phyloP scores from a whole-genome alignment of 2,113 vertebrate species.

The Mohoua ochrocephala region DNA sequence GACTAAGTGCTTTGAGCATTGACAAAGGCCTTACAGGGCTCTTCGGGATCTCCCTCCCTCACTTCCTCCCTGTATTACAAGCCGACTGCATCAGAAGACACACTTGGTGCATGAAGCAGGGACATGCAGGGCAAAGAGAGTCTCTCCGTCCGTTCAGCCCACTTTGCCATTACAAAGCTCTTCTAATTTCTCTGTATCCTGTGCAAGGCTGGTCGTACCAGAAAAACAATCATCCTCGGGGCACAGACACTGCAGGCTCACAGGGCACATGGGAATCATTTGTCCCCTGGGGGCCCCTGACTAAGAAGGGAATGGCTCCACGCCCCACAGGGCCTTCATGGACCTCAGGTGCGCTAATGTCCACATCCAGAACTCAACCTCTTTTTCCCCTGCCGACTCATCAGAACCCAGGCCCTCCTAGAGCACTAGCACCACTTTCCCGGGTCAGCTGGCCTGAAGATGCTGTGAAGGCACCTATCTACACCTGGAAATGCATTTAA shows the following conservation, averaged over 20 bases:
- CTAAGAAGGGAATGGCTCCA: not conserved
- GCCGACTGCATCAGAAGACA: not conserved
- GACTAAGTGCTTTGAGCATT: not conserved
- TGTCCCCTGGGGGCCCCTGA: not conserved
- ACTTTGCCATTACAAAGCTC: not conserved
- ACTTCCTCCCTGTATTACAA: not conserved
- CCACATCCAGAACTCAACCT: not conserved
- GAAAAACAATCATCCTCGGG: not conserved
- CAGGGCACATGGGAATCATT: accelerated
- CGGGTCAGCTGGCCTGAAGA: not conserved
- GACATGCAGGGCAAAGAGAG: not conserved
- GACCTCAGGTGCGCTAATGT: not conserved
- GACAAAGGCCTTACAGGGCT: not conserved
- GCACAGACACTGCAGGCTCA: not conserved
- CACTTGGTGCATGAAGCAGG: not conserved
- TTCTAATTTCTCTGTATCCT: not conserved
- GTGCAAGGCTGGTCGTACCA: not conserved
- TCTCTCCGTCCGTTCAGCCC: not conserved
- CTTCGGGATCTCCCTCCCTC: not conserved
- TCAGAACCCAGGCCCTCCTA: not conserved
- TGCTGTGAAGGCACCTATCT: not conserved
- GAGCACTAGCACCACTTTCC: not conserved
- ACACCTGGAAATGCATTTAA: not conserved
- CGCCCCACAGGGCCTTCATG: not conserved
- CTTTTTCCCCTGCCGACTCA: not conserved